phyloP scores from a whole-genome alignment of 2,888 invertebrate species.

The Oxytorus armatus region DNA sequence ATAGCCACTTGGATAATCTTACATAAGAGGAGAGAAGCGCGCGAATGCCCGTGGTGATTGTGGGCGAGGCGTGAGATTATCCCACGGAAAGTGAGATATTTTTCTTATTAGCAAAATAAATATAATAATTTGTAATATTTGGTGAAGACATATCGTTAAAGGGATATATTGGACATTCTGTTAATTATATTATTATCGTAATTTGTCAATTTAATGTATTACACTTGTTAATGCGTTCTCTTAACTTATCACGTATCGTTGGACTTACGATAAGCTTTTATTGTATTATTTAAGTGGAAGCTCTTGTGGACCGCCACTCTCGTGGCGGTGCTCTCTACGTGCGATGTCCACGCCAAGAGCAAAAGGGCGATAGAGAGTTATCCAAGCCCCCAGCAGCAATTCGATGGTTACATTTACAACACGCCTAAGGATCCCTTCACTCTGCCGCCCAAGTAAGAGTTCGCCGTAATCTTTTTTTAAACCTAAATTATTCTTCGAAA shows the following conservation, averaged over 20 bases:
- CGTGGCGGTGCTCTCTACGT: conserved; percentile 80
- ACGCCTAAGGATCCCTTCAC: conserved; percentile 76
- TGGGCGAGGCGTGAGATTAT: conserved; percentile 81
- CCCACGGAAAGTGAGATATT: conserved; percentile 72
- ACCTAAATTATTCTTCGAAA: neutral
- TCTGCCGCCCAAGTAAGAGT: conserved; percentile 72
- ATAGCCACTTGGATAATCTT: conserved; percentile 61
- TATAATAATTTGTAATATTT: conserved; percentile 48
- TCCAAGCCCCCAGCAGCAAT: conserved; percentile 73
- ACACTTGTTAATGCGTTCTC: too few relatives aligned
- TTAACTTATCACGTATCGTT: conserved; percentile 50
- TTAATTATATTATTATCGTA: too few relatives aligned
- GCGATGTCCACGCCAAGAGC: conserved; percentile 77
- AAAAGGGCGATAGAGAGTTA: conserved; percentile 79
- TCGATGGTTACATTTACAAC: conserved; percentile 79
- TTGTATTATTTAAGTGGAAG: conserved; percentile 77
- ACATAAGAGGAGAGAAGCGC: conserved; percentile 68
- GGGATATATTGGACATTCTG: too few relatives aligned
- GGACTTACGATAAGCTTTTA: neutral
- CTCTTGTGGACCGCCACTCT: conserved; percentile 80
- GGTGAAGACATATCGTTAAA: conserved; percentile 22
- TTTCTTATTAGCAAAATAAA: conserved; percentile 41
- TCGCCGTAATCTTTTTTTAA: neutral
- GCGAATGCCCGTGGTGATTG: conserved; percentile 68
- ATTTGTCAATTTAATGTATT: neutral